phyloP scores from a whole-genome alignment of 2,888 invertebrate genomes.

The Polydrusus pterygomalis region DNA sequence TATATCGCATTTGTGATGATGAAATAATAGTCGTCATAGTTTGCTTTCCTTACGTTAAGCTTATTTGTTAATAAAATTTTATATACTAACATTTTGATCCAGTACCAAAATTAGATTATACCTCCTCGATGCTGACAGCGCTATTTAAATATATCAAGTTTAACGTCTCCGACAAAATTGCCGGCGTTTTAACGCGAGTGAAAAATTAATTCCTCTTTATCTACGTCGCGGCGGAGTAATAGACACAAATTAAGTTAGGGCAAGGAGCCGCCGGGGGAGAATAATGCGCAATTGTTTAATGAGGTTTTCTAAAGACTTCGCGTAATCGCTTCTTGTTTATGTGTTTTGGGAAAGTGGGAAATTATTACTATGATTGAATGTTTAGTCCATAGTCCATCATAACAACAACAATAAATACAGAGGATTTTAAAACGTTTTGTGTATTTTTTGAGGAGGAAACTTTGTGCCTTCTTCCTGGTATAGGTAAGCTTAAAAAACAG shows the following conservation, averaged over 20 bases:
- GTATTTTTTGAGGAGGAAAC: no score
- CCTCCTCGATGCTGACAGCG: slow-evolving; percentile 25
- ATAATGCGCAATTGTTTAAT: slow-evolving; percentile 32
- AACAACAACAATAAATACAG: no score
- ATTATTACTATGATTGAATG: background rate
- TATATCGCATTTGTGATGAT: no score
- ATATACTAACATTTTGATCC: slow-evolving; percentile 18
- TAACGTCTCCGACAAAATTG: slow-evolving; percentile 21
- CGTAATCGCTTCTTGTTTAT: slow-evolving; percentile 25
- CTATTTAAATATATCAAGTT: slow-evolving; percentile 31
- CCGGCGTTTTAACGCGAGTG: slow-evolving; percentile 18
- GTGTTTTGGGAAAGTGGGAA: slow-evolving; percentile 12
- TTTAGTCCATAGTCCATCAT: no score
- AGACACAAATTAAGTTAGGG: slow-evolving; percentile 32
- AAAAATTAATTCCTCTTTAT: slow-evolving; percentile 33
- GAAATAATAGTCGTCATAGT: no score
- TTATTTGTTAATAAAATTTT: slow-evolving; percentile 14
- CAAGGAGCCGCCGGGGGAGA: slow-evolving; percentile 1
- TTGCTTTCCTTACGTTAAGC: no score
- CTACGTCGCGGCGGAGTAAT: slow-evolving; percentile 28
- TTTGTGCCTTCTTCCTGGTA: no score
- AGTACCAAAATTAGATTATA: slow-evolving; percentile 11
- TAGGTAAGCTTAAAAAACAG: no score
- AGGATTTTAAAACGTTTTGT: no score
- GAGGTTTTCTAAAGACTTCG: slow-evolving; percentile 25